Evolutionary conservation across 2,797 vertebrate species (phyloP), one percentile per base, ranked within the genome.

Genomic region (Glyptemys insculpta): DNA sequence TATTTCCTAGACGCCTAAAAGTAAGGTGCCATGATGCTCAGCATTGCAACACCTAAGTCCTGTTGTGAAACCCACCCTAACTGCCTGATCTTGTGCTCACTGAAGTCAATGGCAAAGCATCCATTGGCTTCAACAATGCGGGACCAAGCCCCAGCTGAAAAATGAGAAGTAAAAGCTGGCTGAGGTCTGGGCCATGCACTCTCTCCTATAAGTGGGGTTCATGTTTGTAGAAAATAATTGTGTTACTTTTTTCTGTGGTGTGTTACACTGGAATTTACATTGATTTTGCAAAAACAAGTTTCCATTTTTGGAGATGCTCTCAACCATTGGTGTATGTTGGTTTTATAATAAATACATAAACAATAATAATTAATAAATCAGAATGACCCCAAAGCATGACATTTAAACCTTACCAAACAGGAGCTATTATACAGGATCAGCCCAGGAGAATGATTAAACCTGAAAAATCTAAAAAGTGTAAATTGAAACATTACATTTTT

Each of bases 221-320:
- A 82, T 62, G 49, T 52, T 90, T 91, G 92, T 74, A 83, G 90
- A 92, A 56, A 56, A 68, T 29, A 90, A 49, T 56, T 27, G 4
- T 57, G 52, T 85, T 94, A 93, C 92, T 95, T 95, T 94, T 89
- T 94, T 6, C 94, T 81, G 65, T 81, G 83, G 56, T 91, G 25
- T 83, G 79, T 91, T 95, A 93, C 86, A 78, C 83, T 12, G 11
- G 11, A 50, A 87, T 97, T 93, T 95, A 37, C 80, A 76, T 68
- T 91, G 92, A 89, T 96, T 98, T 68, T 87, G 88, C 57, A 9
- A 88, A 25, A 83, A 87, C 95, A 91, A 89, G 68, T 85, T 57
- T 91, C 88, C 92, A 82, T 79, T 92, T 68, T 44, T 91, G 59
- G 76, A 86, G 29, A 31, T 34, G 89, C 18, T 29, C n/a, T 85